phyloP scores from a whole-genome alignment of 2,797 vertebrate species.

The Hoplostethus atlanticus region DNA sequence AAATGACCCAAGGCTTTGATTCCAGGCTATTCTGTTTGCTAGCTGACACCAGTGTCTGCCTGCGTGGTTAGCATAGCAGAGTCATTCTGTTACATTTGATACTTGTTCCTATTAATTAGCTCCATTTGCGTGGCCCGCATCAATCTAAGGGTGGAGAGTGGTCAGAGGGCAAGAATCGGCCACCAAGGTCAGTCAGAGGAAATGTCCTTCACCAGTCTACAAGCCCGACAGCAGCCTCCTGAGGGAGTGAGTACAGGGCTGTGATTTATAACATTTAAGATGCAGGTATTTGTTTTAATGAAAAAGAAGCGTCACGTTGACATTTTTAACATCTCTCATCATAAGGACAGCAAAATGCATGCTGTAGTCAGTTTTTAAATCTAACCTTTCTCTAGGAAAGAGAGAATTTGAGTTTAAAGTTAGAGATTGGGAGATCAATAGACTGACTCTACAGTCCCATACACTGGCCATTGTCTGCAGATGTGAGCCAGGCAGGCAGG shows the following conservation, averaged over 20 bases:
- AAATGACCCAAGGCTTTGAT: slow-evolving; percentile 59
- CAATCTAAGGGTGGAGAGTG: slow-evolving; percentile 41
- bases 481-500: slow-evolving; percentile 36
- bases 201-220: slow-evolving; percentile 23
- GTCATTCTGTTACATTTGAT: slow-evolving; percentile 83
- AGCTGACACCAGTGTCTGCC: slow-evolving; percentile 63
- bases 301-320: background rate
- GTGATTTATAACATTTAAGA: background rate
- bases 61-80: slow-evolving; percentile 79
- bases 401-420: slow-evolving; percentile 18
- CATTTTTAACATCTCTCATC: background rate
- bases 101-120: slow-evolving; percentile 81
- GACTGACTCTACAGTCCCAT: slow-evolving; percentile 41
- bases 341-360: background rate
- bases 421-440: slow-evolving; percentile 64
- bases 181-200: slow-evolving; percentile 71
- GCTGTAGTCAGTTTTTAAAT: background rate
- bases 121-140: slow-evolving; percentile 57
- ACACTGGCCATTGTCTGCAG: slow-evolving; percentile 58
- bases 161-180: slow-evolving; percentile 63
- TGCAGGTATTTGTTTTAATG: background rate
- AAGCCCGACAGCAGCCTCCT: background rate
- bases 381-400: background rate
- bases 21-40: slow-evolving; percentile 58
- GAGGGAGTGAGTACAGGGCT: too few relatives aligned